A percentile compares a stretch with the other conserved stretches of the same genome.
Evolutionary conservation across 53 echinoderm and acorn worm genomes (phyloP).

Genomic region (Arbacia lixula): DNA sequence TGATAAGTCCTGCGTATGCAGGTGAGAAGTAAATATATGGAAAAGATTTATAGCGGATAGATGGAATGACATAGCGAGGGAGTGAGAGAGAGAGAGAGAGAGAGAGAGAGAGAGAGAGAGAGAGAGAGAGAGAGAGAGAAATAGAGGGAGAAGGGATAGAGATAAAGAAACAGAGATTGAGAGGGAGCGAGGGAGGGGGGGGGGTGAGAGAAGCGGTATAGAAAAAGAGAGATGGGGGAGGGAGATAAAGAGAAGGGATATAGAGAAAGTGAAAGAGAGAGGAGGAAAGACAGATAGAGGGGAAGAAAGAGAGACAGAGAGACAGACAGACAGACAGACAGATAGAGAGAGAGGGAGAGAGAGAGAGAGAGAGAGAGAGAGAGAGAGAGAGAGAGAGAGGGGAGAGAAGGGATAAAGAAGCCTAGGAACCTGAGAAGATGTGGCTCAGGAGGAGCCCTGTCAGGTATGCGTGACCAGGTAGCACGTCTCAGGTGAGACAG

Average conservation of each 20-base stretch:
- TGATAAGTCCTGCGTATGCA: too few species aligned
- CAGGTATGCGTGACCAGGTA: constrained; percentile 35
- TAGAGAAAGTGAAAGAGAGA: constrained; percentile 5
- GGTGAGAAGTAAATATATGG: too few species aligned
- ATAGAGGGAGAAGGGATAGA: background rate
- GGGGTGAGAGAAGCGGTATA: background rate
- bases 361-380: background rate
- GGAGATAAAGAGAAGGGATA: background rate
- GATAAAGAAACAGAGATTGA: background rate
- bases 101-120: background rate
- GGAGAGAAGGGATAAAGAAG: constrained; percentile 2
- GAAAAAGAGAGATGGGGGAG: background rate
- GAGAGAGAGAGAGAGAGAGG: background rate
- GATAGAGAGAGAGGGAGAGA: background rate
- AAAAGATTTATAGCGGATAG: too few species aligned
- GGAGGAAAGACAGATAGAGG: background rate
- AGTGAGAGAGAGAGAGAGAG: background rate
- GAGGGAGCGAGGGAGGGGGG: too few species aligned
- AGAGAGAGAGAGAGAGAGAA: background rate
- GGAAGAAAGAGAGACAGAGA: background rate
- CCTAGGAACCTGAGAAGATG: constrained; percentile 10
- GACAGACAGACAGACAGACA: background rate
- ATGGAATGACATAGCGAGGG: too few species aligned
- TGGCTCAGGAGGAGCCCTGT: constrained; percentile 14
- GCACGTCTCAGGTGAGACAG: constrained; percentile 23